Conservation (phyloP, 2,888 invertebrate species). For the Calameuta filiformis region DNA sequence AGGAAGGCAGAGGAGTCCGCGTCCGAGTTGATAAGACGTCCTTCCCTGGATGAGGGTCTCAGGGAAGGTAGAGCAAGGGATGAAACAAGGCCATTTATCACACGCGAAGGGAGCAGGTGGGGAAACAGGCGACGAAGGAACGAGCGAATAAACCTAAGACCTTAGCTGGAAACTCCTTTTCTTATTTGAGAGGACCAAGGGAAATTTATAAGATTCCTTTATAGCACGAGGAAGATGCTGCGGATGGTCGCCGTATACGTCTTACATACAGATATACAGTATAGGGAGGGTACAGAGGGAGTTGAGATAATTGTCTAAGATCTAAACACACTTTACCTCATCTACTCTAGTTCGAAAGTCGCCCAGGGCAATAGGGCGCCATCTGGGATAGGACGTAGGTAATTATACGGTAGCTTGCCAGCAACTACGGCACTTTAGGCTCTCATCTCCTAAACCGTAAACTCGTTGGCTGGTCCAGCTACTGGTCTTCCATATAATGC, state of each 20-base stretch:
- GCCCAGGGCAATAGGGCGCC: slow-evolving; percentile 6
- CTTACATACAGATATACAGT: neutral
- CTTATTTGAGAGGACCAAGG: neutral
- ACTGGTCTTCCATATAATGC: slow-evolving; percentile 64
- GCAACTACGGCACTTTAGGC: slow-evolving; percentile 33
- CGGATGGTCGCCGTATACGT: neutral
- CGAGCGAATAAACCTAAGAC: slow-evolving; percentile 26
- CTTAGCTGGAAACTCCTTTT: neutral
- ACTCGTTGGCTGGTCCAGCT: slow-evolving; percentile 55
- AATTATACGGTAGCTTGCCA: slow-evolving; percentile 64
- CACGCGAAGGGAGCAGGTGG: slow-evolving; percentile 53
- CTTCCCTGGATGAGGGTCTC: slow-evolving; percentile 30
- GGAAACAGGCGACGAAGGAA: slow-evolving; percentile 41
- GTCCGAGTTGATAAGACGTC: slow-evolving; percentile 56
- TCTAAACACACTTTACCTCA: neutral
- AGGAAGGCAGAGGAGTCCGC: slow-evolving; percentile 20
- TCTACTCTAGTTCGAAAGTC: neutral
- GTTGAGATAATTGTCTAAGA: neutral
- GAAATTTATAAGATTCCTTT: neutral
- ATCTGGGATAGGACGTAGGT: slow-evolving; percentile 41
- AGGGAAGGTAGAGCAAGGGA: slow-evolving; percentile 28
- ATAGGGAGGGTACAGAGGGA: neutral
- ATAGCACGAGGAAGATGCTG: neutral
- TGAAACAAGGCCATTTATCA: slow-evolving; percentile 58
- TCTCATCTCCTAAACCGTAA: slow-evolving; percentile 58